A percentile compares a stretch with the other conserved stretches of the same genome.
phyloP scores from a whole-genome alignment of 2,113 vertebrate species.

The Pipa parva region DNA sequence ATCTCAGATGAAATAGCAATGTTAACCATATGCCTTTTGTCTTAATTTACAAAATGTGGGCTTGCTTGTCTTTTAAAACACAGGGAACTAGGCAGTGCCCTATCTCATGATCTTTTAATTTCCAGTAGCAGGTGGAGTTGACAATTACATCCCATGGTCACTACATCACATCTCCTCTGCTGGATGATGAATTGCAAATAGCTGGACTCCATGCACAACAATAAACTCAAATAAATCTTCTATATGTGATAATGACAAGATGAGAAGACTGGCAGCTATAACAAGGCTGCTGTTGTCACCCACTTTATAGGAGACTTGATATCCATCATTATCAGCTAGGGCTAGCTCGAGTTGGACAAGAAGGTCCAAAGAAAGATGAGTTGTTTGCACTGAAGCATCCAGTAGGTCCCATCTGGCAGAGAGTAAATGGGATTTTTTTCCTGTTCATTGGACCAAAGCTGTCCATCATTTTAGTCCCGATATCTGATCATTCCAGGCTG shows the following conservation, averaged over 20 bases:
- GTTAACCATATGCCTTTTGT: too few relatives aligned
- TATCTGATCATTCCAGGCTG: slow-evolving; percentile 74
- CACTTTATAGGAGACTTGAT: slow-evolving; percentile 76
- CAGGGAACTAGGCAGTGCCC: slow-evolving; percentile 59
- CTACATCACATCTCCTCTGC: slow-evolving; percentile 73
- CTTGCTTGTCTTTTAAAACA: background rate
- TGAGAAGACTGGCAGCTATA: slow-evolving; percentile 83
- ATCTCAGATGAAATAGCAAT: too few relatives aligned
- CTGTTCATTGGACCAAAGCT: slow-evolving; percentile 69
- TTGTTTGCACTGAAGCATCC: slow-evolving; percentile 81
- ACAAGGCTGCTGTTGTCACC: slow-evolving; percentile 85
- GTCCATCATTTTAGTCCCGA: slow-evolving; percentile 78
- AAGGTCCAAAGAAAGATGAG: slow-evolving; percentile 84
- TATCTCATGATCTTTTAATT: slow-evolving; percentile 74
- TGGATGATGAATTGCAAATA: slow-evolving; percentile 87
- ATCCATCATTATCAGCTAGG: slow-evolving; percentile 86
- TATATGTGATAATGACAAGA: slow-evolving; percentile 87
- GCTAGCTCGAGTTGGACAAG: slow-evolving; percentile 74
- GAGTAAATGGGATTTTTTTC: slow-evolving; percentile 78
- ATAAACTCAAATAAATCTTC: slow-evolving; percentile 91
- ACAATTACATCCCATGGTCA: slow-evolving; percentile 78
- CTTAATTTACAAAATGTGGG: too few relatives aligned
- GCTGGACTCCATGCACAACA: slow-evolving; percentile 73
- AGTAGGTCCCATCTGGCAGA: slow-evolving; percentile 86
- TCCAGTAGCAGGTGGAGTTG: slow-evolving; percentile 78